Percentiles rank a stretch among this genome's conserved stretches.
Conservation (phyloP, 2,888 invertebrate genomes). For the Ophion ellenae region DNA sequence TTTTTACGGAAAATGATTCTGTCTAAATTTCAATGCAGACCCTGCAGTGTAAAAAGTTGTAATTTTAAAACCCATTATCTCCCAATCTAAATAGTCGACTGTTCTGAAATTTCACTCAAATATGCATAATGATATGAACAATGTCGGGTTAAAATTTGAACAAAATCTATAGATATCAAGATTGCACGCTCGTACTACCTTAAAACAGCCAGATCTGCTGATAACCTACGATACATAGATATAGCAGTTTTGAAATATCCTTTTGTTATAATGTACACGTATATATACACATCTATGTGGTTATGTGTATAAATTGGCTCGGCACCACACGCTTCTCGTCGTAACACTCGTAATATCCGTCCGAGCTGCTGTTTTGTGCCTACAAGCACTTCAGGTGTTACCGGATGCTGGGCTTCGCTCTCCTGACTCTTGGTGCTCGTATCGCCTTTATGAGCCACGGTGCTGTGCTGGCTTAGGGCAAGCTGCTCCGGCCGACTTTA, state of each 20-base stretch:
- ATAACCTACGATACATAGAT: neutral
- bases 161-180: no score
- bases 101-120: no score
- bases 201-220: neutral
- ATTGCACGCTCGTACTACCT: no score
- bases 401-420: conserved; percentile 54
- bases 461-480: conserved; percentile 16
- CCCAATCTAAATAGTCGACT: no score
- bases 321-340: conserved; percentile 53
- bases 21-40: no score
- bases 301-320: conserved; percentile 52
- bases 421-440: conserved; percentile 41
- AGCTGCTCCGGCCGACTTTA: conserved; percentile 30
- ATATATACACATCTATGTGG: conserved; percentile 3
- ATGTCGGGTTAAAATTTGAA: no score
- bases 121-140: no score
- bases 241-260: neutral
- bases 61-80: no score
- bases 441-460: conserved; percentile 41
- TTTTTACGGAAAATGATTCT: no score
- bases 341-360: conserved; percentile 62
- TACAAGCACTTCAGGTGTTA: conserved; percentile 61
- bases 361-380: conserved; percentile 48
- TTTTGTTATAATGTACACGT: neutral
- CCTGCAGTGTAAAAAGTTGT: no score